These are phyloP conservation scores for Mactra quadrangularis DNA, from an alignment of 1,140 invertebrate genomes.

Conservation along the genomic window DNA sequence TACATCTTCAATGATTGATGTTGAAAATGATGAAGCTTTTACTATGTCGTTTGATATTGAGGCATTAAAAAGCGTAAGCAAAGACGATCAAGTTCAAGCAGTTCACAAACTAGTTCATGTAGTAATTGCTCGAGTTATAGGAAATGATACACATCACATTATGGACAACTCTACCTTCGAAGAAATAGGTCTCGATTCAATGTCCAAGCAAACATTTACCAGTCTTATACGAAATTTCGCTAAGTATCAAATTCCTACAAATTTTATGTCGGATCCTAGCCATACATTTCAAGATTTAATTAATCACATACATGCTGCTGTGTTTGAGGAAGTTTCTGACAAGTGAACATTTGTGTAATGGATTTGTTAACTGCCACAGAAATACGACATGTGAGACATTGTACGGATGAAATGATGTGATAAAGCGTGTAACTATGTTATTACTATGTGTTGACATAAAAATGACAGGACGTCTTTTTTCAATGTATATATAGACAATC, in stretches of 20 bases:
- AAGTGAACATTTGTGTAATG: too few species aligned
- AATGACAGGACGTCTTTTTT: too few species aligned
- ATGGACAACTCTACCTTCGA: neutral
- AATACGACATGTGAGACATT: too few species aligned
- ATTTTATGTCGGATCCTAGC: neutral
- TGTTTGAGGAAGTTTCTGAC: too few species aligned
- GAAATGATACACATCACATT: neutral
- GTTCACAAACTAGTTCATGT: neutral
- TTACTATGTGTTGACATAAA: too few species aligned
- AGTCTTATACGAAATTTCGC: constrained; percentile 13
- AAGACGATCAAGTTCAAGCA: constrained; percentile 1
- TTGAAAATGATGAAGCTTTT: constrained; percentile 15
- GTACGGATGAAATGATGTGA: too few species aligned
- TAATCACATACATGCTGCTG: too few species aligned
- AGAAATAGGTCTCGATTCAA: constrained; percentile 24
- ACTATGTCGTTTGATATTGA: constrained; percentile 4
- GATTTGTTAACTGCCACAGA: too few species aligned
- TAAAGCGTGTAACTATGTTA: too few species aligned
- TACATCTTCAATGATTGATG: neutral
- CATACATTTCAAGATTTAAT: neutral
- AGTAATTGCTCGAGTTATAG: neutral
- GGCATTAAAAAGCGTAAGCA: neutral
- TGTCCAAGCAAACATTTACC: constrained; percentile 12
- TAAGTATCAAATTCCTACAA: neutral
- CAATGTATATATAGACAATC: too few species aligned